phyloP scores from a whole-genome alignment of 2,888 invertebrate genomes.

The Siphlonurus alternatus region DNA sequence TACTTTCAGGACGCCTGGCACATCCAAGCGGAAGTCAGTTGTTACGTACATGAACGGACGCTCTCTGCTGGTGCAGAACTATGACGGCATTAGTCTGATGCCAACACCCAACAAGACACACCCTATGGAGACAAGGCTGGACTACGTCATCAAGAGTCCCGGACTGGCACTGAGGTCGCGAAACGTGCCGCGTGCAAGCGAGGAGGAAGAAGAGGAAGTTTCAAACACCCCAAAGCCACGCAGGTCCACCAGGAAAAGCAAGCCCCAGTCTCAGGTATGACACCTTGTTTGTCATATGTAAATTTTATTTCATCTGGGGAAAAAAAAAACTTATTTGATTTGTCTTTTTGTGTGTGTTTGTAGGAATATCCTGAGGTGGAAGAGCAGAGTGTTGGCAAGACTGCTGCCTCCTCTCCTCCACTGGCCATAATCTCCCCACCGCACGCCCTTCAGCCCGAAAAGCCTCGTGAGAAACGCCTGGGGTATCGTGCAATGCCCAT shows the following conservation, averaged over 20 bases:
- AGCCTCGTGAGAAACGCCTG: background rate
- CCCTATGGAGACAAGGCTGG: constrained; percentile 13
- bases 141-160: constrained; percentile 12
- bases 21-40: background rate
- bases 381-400: no score
- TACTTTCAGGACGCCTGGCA: background rate
- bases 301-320: no score
- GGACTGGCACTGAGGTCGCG: constrained; percentile 12
- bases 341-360: no score
- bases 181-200: constrained; percentile 9
- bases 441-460: background rate
- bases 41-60: background rate
- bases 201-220: constrained; percentile 6
- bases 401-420: no score
- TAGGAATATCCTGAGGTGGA: no score
- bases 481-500: no score
- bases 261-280: background rate
- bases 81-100: background rate
- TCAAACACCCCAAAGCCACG: constrained; percentile 4
- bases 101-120: constrained; percentile 8
- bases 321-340: no score
- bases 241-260: background rate
- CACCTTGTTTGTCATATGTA: no score
- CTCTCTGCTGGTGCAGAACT: background rate
- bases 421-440: no score